Evolutionary conservation across 1,140 invertebrate genomes (phyloP), one percentile per base, ranked within the genome.

Genomic region (Phthorimaea operculella): DNA sequence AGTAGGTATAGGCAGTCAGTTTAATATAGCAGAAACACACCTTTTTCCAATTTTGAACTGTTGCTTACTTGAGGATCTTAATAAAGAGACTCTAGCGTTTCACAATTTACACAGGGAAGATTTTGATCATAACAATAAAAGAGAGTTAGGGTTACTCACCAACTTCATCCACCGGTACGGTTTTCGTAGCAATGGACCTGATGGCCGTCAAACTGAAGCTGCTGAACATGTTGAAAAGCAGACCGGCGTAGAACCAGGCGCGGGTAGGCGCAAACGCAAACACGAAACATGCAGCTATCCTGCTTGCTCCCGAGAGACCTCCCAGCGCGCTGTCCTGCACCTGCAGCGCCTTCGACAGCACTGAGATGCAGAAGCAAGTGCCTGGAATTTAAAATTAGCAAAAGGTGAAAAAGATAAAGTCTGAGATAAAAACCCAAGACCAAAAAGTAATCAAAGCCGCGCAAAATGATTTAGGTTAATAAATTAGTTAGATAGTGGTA

Each of bases 101-200:
- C n/a, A n/a, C n/a, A n/a, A n/a, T n/a, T n/a, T n/a, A n/a, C n/a
- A n/a, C n/a, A n/a, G n/a, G n/a, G n/a, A n/a, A n/a, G n/a, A n/a
- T n/a, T n/a, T n/a, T n/a, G n/a, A n/a, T n/a, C n/a, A n/a, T n/a
- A n/a, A n/a, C 21, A 4, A 6, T 4, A 28, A 28, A 28, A 4
- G 2, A 6, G 21, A 28, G 6, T 6, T 28, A 28, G 2, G 6
- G 2, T 6, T 45, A 47, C 66, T 73, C 66, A 86, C 85, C 85
- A 54, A 83, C 74, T 83, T 89, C 88, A 55, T 87, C 79, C 12
- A 77, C 75, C 10, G 85, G 73, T 4, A 89, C 88, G 28, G 84
- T 79, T 66, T 90, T 90, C 0, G 88, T 88, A 14, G 87, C 87
- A 42, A 89, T 82, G 8, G 88, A 89, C 50, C 89, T 73, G 1